phyloP scores from a whole-genome alignment of 2,113 vertebrate genomes.

The Garra rufa region DNA sequence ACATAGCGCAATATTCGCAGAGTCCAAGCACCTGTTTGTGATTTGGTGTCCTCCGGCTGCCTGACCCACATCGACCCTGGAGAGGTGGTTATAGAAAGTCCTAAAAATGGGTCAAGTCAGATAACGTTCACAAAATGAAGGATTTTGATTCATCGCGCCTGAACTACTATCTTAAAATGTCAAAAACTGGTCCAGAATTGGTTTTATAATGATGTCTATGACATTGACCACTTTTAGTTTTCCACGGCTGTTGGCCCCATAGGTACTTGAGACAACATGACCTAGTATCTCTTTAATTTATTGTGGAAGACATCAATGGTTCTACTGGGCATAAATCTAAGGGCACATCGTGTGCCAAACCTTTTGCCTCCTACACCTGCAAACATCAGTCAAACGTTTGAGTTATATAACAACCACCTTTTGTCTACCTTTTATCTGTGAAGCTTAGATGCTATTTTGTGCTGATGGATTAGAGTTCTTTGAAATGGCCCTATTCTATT shows the following conservation, averaged over 20 bases:
- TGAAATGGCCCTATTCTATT: neutral
- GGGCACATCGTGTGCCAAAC: slow-evolving; percentile 11
- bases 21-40: slow-evolving; percentile 60
- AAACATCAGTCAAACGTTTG: slow-evolving; percentile 9
- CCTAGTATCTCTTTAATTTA: slow-evolving; percentile 3
- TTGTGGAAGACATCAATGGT: slow-evolving; percentile 1
- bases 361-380: slow-evolving; percentile 33
- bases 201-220: neutral
- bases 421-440: neutral
- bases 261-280: neutral
- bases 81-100: slow-evolving; percentile 10
- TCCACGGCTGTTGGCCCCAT: neutral
- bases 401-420: slow-evolving; percentile 18
- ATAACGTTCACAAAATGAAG: slow-evolving; percentile 5
- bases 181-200: neutral
- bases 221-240: neutral
- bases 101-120: slow-evolving; percentile 40
- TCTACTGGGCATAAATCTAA: slow-evolving; percentile 8
- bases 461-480: neutral
- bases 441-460: slow-evolving; percentile 1
- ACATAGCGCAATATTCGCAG: neutral
- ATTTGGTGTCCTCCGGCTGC: slow-evolving; percentile 54
- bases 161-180: neutral
- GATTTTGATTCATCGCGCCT: neutral
- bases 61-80: slow-evolving; percentile 37